Evolutionary conservation across 2,797 vertebrate species (phyloP), one percentile per base, ranked within the genome.

Genomic region (Thunnus albacares): DNA sequence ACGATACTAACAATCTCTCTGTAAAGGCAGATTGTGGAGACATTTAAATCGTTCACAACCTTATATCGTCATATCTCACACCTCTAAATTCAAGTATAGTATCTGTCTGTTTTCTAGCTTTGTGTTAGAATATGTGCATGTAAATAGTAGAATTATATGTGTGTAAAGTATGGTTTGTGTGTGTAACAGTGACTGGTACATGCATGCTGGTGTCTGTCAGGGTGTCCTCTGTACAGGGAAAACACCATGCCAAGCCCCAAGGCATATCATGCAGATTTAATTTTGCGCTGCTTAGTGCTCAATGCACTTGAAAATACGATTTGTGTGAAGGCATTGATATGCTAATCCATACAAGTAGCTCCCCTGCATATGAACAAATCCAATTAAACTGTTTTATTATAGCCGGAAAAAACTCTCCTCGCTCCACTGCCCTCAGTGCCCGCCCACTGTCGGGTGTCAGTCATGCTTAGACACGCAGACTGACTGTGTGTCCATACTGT

Each of bases 311-410:
- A 96, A 96, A 96, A 96, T 94, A 93, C 65, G 94, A 96, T 96
- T 96, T 95, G 94, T 96, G 93, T 93, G 93, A 94, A 95, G 92
- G 94, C 94, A 96, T 95, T 96, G 94, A 95, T 95, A 96, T 96
- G 95, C 94, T 96, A 96, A 96, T 96, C 92, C 93, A 93, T 93
- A 95, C 95, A 96, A 96, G 93, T 89, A 85, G 87, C 94, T 94
- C 87, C 82, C 84, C 86, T 92, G 93, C 95, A 94, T 94, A 91
- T 82, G 94, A 96, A 96, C 95, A 96, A 96, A 96, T 96, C 95
- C 95, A 96, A 96, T 96, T 96, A 95, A 95, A 95, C 87, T 90
- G 91, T 95, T 95, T 95, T 95, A 96, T 95, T 95, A 95, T 90
- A 94, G 91, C 90, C 82, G 87, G 90, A 87, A 93, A 94, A 94